Evolutionary conservation across 1,140 invertebrate genomes (phyloP).

Genomic region (Protaetia brevitarsis): DNA sequence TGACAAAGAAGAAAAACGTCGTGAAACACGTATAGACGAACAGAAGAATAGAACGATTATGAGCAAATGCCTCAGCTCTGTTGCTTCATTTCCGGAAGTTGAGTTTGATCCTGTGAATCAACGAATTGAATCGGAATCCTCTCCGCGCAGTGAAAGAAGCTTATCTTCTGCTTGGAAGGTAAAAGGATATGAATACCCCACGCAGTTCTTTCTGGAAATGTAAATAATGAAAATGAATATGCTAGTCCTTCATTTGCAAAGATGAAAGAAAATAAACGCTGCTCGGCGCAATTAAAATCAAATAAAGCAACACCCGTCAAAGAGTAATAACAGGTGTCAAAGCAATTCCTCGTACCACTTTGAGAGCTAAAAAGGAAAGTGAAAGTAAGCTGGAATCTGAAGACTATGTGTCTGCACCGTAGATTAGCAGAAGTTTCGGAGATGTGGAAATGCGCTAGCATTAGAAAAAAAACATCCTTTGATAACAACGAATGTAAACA

Average conservation of each 20-base stretch:
- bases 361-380: conserved; percentile 24
- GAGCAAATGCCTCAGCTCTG: conserved; percentile 63
- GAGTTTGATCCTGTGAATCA: conserved; percentile 43
- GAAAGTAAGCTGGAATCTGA: conserved; percentile 54
- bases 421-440: conserved; percentile 47
- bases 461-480: conserved; percentile 36
- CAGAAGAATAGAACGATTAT: conserved; percentile 69
- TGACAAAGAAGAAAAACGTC: conserved; percentile 65
- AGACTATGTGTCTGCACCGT: conserved; percentile 46
- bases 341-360: background rate
- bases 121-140: conserved; percentile 33
- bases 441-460: conserved; percentile 41
- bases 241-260: conserved; percentile 58
- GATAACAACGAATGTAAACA: conserved; percentile 35
- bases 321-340: conserved; percentile 36
- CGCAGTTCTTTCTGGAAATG: conserved; percentile 37
- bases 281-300: background rate
- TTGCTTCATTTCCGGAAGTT: conserved; percentile 66
- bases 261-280: conserved; percentile 44
- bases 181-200: background rate
- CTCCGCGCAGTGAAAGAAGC: conserved; percentile 32
- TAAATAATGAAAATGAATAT: conserved; percentile 34
- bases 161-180: conserved; percentile 22
- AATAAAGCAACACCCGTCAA: conserved; percentile 24
- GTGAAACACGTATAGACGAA: conserved; percentile 67